Base-by-base conservation (phyloP, 2,888 invertebrate genomes). In the Chymomyza amoena region DNA sequence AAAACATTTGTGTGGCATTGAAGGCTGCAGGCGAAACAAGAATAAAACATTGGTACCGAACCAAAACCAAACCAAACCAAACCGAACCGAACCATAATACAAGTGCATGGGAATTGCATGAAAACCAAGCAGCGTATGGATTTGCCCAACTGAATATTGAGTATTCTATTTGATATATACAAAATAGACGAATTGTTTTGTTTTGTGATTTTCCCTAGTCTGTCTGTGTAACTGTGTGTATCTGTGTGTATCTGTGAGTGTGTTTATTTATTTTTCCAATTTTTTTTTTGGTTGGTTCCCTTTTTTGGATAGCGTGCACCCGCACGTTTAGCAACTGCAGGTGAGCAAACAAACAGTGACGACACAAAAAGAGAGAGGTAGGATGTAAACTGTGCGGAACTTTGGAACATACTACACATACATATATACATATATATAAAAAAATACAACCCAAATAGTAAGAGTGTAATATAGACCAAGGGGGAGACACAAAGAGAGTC, bases 401-500 rank as follows among this genome's bases (percentile, higher is more conserved):
- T 28, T 16, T 32, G 25, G 52, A 16, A 57, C 20, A 50, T 51
- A 36, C n/a, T 9, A 32, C 32, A 32, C 32, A 32, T 32, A 32
- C 7, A 32, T 32, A 32, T 9, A 9, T 32, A 32, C 4, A 32
- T 32, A 32, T 2, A 32, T 2, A 32, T 28, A 32, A 32, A 32
- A 32, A 32, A 28, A 54, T 61, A 64, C 4, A n/a, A 25, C 13
- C 16, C 4, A 13, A 25, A 25, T 28, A 52, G 63, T 45, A 59
- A 65, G 62, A 73, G 77, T 75, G 77, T 94, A 76, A 76, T 75
- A 77, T 94, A 82, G 76, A 72, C 70, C 63, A 69, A 66, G 32
- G 20, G 28, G 18, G 57, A 64, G 18, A 54, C 39, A 45, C 16
- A 62, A 50, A 18, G 62, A 50, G 56, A 9, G 54, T 51, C 20